Conservation (phyloP, 2,797 vertebrate species). For the Hemibagrus guttatus region DNA sequence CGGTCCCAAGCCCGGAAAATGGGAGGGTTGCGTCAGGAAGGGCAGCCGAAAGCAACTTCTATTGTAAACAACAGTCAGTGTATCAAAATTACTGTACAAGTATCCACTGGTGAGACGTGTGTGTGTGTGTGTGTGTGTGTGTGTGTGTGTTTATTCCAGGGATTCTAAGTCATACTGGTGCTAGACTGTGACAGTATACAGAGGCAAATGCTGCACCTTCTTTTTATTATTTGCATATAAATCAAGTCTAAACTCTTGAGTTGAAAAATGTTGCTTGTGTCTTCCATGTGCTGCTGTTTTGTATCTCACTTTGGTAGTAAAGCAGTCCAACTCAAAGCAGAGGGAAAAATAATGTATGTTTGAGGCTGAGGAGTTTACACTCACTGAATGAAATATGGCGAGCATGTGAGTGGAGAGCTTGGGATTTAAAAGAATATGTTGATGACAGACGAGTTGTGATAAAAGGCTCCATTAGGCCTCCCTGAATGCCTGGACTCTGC, state of each 20-base stretch:
- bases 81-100: background rate
- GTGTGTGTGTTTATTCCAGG: background rate
- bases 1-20: no score
- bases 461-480: slow-evolving; percentile 36
- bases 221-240: slow-evolving; percentile 15
- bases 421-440: slow-evolving; percentile 35
- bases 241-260: background rate
- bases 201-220: background rate
- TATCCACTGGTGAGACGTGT: background rate
- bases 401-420: slow-evolving; percentile 16
- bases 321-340: slow-evolving; percentile 11
- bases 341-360: background rate
- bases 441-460: slow-evolving; percentile 31
- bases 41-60: no score
- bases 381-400: background rate
- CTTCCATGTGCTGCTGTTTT: slow-evolving; percentile 14
- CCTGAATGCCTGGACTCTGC: slow-evolving; percentile 1
- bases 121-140: background rate
- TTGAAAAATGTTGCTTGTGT: background rate
- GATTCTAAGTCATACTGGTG: background rate
- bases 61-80: background rate
- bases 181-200: background rate
- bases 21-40: no score
- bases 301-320: slow-evolving; percentile 10
- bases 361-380: background rate